Base-by-base conservation (phyloP, 2,888 invertebrate species). In the Sphaeridia pumilis region DNA sequence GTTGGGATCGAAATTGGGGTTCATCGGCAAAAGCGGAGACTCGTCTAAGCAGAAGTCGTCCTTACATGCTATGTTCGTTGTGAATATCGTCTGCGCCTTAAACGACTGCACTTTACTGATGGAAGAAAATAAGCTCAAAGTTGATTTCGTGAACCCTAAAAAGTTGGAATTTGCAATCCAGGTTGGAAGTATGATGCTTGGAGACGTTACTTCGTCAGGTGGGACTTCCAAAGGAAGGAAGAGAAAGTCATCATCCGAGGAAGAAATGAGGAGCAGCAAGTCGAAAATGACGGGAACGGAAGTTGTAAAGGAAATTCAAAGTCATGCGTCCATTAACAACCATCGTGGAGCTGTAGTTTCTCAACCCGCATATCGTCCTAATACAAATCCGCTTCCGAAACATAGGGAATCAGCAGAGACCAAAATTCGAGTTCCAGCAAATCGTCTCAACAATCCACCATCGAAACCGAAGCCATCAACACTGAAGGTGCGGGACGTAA, bases 91-190 rank as follows among this genome's bases (percentile, higher is more conserved):
- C 54, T 78, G 78, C 64, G 74, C 78, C 0, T 66, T 70, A 41
- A 68, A 69, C 44, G 69, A 70, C 42, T 74, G 76, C 58, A 76
- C 77, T 63, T 68, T 77, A 1, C 69, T 71, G 20, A 70, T 72
- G 56, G 73, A 75, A 56, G 72, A 74, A 2, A 69, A 70, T 5
- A 77, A 77, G 65, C 72, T 73, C 5, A 65, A 71, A 44, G 72
- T 77, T 2, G 75, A 76, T 66, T 79, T 79, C 65, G 74, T 72
- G 63, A 70, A 77, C 58, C 78, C 76, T 76, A 68, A 71, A 20
- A 55, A 66, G 4, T n/a, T 38, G 38, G 17, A 38, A 7, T 5
- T 38, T 7, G 38, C 17, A 5, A 17, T 5, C 12, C 7, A 5
- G 7, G 5, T 17, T 14, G 38, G 17, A 12, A 5, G 38, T 5